phyloP scores from a whole-genome alignment of 2,888 invertebrate species.

The Dioctria linearis region DNA sequence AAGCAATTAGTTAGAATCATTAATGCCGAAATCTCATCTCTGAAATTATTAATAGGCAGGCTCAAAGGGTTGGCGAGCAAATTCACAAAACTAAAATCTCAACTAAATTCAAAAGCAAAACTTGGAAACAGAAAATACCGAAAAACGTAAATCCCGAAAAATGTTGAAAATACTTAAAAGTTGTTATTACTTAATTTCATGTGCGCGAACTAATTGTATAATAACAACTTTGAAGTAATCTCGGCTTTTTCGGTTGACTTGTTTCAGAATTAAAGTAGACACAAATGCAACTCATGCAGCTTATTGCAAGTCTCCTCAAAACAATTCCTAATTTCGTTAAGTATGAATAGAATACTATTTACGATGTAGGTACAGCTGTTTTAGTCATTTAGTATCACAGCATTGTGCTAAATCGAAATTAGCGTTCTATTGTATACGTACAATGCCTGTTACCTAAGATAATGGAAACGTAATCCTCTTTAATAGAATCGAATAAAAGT shows the following conservation, averaged over 20 bases:
- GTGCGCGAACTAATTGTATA: neutral
- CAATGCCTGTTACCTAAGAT: no score
- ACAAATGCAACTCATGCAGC: neutral
- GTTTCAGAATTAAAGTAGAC: neutral
- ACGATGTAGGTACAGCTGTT: neutral
- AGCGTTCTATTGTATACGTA: neutral
- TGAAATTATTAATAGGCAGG: no score
- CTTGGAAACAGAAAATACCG: no score
- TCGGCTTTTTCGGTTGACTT: neutral
- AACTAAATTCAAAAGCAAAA: no score
- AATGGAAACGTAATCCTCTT: no score
- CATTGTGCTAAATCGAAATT: neutral
- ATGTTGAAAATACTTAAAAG: no score
- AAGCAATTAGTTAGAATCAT: no score
- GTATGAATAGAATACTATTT: constrained; percentile 12
- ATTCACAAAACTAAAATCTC: no score
- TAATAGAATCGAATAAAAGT: no score
- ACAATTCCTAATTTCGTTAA: constrained; percentile 1
- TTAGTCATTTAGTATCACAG: neutral
- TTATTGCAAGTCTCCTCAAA: neutral
- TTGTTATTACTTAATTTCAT: neutral
- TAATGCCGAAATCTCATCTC: no score
- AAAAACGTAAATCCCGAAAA: no score
- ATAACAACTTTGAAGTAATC: neutral
- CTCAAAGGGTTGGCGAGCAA: no score